Conservation (phyloP, 2,113 vertebrate genomes). For the Microtus richardsoni region DNA sequence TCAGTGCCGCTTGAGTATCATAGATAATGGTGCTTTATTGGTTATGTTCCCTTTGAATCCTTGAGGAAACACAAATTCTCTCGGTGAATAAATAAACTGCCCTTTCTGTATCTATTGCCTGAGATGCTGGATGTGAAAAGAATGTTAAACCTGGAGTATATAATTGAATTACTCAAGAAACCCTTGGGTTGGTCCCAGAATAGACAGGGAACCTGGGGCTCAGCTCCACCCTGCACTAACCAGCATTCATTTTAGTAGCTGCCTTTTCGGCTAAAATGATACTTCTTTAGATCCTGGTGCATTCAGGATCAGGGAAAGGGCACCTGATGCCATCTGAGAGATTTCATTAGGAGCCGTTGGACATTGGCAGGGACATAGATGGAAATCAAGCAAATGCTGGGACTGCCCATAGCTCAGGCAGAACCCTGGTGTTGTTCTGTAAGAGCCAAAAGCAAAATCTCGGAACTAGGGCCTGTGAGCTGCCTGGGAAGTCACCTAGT, state of each 20-base stretch:
- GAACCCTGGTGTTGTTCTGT: neutral
- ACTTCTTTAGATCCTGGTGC: neutral
- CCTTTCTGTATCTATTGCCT: too few relatives aligned
- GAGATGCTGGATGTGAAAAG: neutral
- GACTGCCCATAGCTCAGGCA: too few relatives aligned
- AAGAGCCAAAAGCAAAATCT: neutral
- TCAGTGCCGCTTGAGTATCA: neutral
- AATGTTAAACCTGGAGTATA: neutral
- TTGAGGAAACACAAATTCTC: constrained; percentile 24
- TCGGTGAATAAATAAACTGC: constrained; percentile 1
- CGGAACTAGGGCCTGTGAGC: neutral
- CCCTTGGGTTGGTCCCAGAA: neutral
- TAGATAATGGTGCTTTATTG: neutral
- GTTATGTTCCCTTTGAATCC: neutral
- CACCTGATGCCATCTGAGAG: neutral
- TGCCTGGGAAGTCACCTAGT: neutral
- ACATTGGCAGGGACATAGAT: neutral
- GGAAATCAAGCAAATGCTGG: neutral
- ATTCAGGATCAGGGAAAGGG: neutral
- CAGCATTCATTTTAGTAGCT: neutral
- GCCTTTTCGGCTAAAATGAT: neutral
- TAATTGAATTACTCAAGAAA: neutral
- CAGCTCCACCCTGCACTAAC: too few relatives aligned
- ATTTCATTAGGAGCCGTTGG: neutral
- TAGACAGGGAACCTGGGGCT: neutral